Evolutionary conservation across 23 tunicate genomes (phyloP), one percentile per base, ranked within the genome.

Genomic region (Ascidia mentula): DNA sequence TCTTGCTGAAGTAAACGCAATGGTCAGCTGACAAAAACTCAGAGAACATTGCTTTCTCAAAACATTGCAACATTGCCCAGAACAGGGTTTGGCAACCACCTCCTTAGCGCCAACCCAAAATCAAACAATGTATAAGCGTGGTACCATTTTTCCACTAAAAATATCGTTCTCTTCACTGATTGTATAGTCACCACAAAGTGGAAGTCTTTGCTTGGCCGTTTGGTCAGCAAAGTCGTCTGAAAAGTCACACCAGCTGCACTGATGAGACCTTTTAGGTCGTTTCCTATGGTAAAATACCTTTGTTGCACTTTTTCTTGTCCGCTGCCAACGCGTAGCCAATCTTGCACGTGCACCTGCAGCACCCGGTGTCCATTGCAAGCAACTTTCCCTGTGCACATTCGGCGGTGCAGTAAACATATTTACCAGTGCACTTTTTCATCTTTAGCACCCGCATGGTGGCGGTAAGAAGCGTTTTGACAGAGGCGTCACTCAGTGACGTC

Each of bases 311-410:
- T 34, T 34, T 71, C 8, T 3, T 6, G 39, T 71, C 75, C 4
- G 6, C 34, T 71, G n/a, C 38, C 4, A 71, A 17, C 24, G 4
- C 8, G 34, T 71, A 71, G 18, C 75, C 75, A 20, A 3, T 5
- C 38, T 71, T 35, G 13, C 75, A 71, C 12, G 39, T 71, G 39
- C 75, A 71, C 34, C 30, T 71, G 75, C 75, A 71, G 39, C 75
- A 71, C 18, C 75, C 75, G 32, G 65, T 53, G 13, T 18, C 75
- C 2, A 22, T 9, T 3, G 30, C 75, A 4, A 71, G 8, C 39
- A 71, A 1, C 34, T 71, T 71, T 6, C 39, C 6, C 32, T 71
- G 75, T 6, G 33, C 8, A 9, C 75, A 71, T 35, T 71, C 32
- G 38, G 75, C 38, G 33, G 38, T 71, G 75, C 75, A 71, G 34